Evolutionary conservation across 2,888 invertebrate genomes (phyloP).

Genomic region (Salpingus planirostris): DNA sequence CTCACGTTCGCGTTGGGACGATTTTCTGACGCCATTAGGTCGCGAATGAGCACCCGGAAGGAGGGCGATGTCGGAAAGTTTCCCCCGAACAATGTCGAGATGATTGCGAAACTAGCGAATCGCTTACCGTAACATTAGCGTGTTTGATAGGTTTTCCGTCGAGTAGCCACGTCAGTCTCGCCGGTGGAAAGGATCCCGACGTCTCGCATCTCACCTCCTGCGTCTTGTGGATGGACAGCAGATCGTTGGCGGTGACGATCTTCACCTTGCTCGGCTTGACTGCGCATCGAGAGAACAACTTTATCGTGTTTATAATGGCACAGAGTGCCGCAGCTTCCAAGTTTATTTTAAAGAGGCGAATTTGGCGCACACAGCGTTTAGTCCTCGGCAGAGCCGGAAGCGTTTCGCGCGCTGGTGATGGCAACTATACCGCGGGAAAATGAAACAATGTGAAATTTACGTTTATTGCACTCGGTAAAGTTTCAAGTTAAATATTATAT

Average conservation of each 20-base stretch:
- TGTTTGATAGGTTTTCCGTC: slow-evolving; percentile 59
- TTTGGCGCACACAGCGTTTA: slow-evolving; percentile 9
- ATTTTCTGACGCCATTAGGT: too few relatives aligned
- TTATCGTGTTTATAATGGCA: neutral
- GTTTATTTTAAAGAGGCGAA: slow-evolving; percentile 6
- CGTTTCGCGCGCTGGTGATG: slow-evolving; percentile 23
- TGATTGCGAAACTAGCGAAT: too few relatives aligned
- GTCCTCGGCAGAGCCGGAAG: slow-evolving; percentile 9
- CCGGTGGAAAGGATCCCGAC: slow-evolving; percentile 74
- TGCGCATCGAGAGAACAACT: slow-evolving; percentile 32
- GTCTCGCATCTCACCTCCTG: slow-evolving; percentile 70
- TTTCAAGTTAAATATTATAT: slow-evolving; percentile 21
- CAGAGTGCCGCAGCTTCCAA: neutral
- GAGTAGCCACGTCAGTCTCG: slow-evolving; percentile 73
- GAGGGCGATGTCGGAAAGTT: too few relatives aligned
- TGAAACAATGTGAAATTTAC: slow-evolving; percentile 28
- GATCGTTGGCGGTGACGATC: slow-evolving; percentile 61
- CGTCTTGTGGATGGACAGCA: slow-evolving; percentile 64
- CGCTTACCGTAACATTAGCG: slow-evolving; percentile 52
- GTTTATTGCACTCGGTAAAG: slow-evolving; percentile 23
- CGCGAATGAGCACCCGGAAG: too few relatives aligned
- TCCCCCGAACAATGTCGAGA: too few relatives aligned
- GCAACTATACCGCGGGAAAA: slow-evolving; percentile 21
- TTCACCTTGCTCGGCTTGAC: slow-evolving; percentile 73
- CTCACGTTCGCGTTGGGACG: too few relatives aligned